phyloP scores from a whole-genome alignment of 2,113 vertebrate genomes.

The Mustelus asterias region DNA sequence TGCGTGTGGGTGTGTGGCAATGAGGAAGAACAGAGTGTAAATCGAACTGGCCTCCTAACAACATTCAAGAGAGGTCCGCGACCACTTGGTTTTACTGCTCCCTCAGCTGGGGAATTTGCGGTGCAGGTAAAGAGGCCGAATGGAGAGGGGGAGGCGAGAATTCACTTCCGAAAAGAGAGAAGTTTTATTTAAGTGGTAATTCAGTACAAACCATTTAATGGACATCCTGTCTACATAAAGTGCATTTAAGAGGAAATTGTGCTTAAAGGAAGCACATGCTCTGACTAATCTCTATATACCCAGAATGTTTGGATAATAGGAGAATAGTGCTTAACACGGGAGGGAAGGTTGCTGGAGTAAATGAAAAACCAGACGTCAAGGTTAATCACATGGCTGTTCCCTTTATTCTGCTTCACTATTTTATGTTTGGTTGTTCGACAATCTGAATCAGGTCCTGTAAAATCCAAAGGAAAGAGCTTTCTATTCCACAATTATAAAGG shows the following conservation, averaged over 20 bases:
- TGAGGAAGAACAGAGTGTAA: neutral
- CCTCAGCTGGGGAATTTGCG: neutral
- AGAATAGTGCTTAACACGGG: neutral
- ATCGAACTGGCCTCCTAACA: neutral
- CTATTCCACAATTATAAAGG: neutral
- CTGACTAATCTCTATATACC: neutral
- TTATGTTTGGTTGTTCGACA: neutral
- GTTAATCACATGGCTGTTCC: neutral
- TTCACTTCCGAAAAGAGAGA: neutral
- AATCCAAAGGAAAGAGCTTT: slow-evolving; percentile 12
- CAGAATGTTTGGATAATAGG: neutral
- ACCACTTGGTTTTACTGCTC: neutral
- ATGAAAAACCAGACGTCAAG: neutral
- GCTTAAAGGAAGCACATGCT: neutral
- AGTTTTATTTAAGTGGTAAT: slow-evolving; percentile 17
- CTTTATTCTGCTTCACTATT: slow-evolving; percentile 14
- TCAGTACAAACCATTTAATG: neutral
- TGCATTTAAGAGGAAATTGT: neutral
- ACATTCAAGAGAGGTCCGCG: neutral
- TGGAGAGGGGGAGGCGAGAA: neutral
- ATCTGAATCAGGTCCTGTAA: neutral
- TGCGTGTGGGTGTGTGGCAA: no score
- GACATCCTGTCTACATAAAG: neutral
- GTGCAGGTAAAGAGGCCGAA: neutral
- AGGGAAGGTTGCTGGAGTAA: neutral